Conservation (phyloP, 1,140 invertebrate species). For the Reticulitermes speratus region DNA sequence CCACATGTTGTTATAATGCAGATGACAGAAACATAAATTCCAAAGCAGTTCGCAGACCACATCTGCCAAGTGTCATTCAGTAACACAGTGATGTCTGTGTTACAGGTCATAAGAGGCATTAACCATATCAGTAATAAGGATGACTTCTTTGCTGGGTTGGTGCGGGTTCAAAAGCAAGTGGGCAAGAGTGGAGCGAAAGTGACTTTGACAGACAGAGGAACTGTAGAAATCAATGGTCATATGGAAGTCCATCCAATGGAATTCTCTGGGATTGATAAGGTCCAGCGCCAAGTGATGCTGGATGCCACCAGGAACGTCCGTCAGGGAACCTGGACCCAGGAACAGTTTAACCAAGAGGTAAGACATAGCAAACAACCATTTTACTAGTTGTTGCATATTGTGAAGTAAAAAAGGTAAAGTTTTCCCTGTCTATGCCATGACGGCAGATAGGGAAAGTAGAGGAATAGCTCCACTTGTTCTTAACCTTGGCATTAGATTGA, state of each 20-base stretch:
- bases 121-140: slow-evolving; percentile 37
- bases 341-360: neutral
- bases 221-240: neutral
- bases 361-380: too few relatives aligned
- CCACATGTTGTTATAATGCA: too few relatives aligned
- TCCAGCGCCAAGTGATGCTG: neutral
- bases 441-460: too few relatives aligned
- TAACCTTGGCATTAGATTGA: too few relatives aligned
- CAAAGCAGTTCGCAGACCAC: too few relatives aligned
- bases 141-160: slow-evolving; percentile 37
- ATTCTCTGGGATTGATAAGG: neutral
- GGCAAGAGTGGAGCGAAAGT: neutral
- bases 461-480: too few relatives aligned
- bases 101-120: slow-evolving; percentile 35
- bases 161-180: slow-evolving; percentile 38
- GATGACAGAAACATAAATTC: too few relatives aligned
- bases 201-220: neutral
- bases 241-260: neutral
- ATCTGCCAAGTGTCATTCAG: too few relatives aligned
- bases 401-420: too few relatives aligned
- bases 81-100: neutral
- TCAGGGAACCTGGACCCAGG: neutral
- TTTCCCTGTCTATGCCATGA: too few relatives aligned
- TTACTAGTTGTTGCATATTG: too few relatives aligned
- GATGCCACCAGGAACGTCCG: slow-evolving; percentile 17